Evolutionary conservation across 2,797 vertebrate species (phyloP), one percentile per base, ranked within the genome.

Genomic region (Scolopax rusticola): DNA sequence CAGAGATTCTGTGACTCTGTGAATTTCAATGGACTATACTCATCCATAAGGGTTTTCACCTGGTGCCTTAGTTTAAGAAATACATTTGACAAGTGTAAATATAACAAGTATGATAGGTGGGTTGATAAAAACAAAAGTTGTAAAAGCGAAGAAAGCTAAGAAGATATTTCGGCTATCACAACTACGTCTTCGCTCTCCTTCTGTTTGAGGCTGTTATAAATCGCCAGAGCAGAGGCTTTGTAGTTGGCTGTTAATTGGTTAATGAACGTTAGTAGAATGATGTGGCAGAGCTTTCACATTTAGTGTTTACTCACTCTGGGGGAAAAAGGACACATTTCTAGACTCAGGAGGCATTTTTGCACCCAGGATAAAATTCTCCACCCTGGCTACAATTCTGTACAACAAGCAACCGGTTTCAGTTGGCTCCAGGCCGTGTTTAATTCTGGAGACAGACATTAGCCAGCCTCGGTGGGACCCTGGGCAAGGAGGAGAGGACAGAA

Each of bases 391-490:
- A 73, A 82, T 27, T 32, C 63, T 6, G 9, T 53, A 40, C 68
- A 65, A 76, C 19, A 19, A 2, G 11, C 51, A 60, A 38, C 57
- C 30, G 6, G 8, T 18, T 38, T 27, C 30, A 9, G 45, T 8
- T 54, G 64, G 82, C 69, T 28, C 10, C 18, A 18, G 40, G 33
- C 36, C 0, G 8, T 15, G 36, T 71, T 17, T 15, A 12, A 21
- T 21, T 3, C 3, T 0, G 0, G 74, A 85, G 64, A 43, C 5
- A 0, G 7, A 48, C 47, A 43, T 19, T 8, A 25, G 41, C 78
- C 38, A 45, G 82, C 25, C 45, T 50, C 36, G 18, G 2, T 0
- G 15, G 77, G 64, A n/a, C 11, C 47, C 43, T 10, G 23, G 11
- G 56, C 41, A 17, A 20, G 30, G 41, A 61, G 45, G 27, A 30